Conservation (phyloP, 1,140 invertebrate species). For the Saccostrea glomerata region DNA sequence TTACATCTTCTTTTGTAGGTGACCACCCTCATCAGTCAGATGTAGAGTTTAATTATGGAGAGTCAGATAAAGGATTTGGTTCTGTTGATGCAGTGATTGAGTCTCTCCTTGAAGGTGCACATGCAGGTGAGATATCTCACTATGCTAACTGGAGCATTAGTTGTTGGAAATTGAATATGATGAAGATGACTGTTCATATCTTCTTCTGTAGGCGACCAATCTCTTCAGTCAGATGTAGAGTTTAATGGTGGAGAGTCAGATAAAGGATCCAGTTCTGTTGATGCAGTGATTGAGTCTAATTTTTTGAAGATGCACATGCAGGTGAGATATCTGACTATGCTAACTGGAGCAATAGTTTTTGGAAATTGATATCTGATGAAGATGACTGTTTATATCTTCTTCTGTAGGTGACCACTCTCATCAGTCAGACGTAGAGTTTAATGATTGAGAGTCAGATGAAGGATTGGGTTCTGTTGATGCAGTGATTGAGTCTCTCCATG, state of each 20-base stretch:
- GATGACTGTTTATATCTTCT: slow-evolving; percentile 14
- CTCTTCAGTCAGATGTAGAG: too few relatives aligned
- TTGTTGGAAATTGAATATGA: slow-evolving; percentile 13
- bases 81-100: slow-evolving; percentile 16
- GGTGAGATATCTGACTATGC: too few relatives aligned
- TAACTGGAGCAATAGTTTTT: too few relatives aligned
- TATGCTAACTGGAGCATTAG: background rate
- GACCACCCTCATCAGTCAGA: slow-evolving; percentile 14
- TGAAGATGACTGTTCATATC: background rate
- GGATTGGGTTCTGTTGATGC: background rate
- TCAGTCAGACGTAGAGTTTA: slow-evolving; percentile 4
- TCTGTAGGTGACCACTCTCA: background rate
- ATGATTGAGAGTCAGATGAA: background rate
- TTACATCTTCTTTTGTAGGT: background rate
- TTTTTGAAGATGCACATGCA: too few relatives aligned
- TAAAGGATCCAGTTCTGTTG: too few relatives aligned
- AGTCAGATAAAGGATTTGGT: background rate
- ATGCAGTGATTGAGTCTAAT: too few relatives aligned
- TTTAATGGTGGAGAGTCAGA: too few relatives aligned
- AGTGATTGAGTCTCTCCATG: background rate
- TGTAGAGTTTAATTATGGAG: background rate
- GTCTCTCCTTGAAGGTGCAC: background rate
- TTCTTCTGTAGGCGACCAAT: too few relatives aligned
- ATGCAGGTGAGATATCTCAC: background rate
- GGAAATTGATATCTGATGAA: background rate